Base-by-base conservation (phyloP, 2,888 invertebrate genomes). In the Mechanitis mazaeus region DNA sequence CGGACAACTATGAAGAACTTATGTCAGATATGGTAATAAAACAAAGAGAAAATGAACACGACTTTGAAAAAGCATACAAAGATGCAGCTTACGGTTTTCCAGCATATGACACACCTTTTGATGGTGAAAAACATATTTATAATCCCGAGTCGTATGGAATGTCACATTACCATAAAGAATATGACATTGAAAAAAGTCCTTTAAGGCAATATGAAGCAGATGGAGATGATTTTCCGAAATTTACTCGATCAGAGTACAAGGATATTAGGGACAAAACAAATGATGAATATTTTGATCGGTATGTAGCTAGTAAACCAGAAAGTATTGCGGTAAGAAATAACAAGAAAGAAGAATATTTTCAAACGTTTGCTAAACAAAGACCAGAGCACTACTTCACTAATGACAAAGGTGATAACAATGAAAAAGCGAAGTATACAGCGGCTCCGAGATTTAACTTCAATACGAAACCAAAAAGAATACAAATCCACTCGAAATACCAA, bases 31-130 rank as follows among this genome's bases (percentile, higher is more conserved):
- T 80, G 64, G 71, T 81, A 1, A 77, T 79, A 33, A 76, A 79
- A n/a, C 84, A 86, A 64, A 83, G 84, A 68, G 85, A 88, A 58
- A 84, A 77, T 54, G 90, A 91, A 70, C 82, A 90, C 71, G 83
- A 87, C 65, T 91, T 90, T 68, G 89, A 90, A 68, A 84, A 84
- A 56, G 84, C 83, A 2, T 91, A 90, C 60, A 82, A 87, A 71
- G 76, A 87, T 59, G 81, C 90, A 20, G 88, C 90, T 0, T 76
- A 77, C 59, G 90, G 89, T 5, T 91, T 90, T 63, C 86, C 86
- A 20, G 85, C 84, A 0, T 89, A 80, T 58, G 77, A 80, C 54
- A 68, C 71, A 12, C 74, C 79, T 54, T 67, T 72, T 11, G 82
- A 85, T 33, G 62, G 69, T 7, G 88, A 87, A 69, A 85, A 83